Percentiles rank a stretch among this genome's conserved stretches.
These are phyloP conservation scores for Drosophila lacteicornis DNA, from an alignment of 1,140 invertebrate genomes.

Conservation along the genomic window DNA sequence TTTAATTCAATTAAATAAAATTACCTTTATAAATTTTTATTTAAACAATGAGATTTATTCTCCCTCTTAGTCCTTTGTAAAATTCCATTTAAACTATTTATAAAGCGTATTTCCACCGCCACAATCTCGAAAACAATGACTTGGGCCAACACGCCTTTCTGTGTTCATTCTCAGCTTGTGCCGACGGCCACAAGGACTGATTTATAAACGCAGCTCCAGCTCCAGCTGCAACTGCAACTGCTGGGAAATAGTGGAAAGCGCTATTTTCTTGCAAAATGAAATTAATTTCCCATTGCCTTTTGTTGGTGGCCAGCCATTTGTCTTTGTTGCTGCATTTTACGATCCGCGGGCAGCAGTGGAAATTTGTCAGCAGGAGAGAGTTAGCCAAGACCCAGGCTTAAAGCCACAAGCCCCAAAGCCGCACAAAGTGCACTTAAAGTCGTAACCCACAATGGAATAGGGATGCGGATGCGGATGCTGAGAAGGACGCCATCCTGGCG, in stretches of 20 bases:
- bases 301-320: conserved; percentile 70
- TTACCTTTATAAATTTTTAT: too few relatives aligned
- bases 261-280: conserved; percentile 59
- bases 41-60: background rate
- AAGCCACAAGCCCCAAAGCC: conserved; percentile 46
- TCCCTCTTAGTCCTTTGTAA: background rate
- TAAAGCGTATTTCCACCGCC: background rate
- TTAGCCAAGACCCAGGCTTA: conserved; percentile 27
- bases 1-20: too few relatives aligned
- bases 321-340: conserved; percentile 67
- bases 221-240: conserved; percentile 33
- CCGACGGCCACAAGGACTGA: conserved; percentile 29
- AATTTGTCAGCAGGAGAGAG: conserved; percentile 69
- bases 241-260: conserved; percentile 9
- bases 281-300: conserved; percentile 74
- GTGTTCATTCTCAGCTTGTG: conserved; percentile 2
- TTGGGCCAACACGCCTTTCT: background rate
- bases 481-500: conserved; percentile 11
- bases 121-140: background rate
- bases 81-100: background rate
- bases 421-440: conserved; percentile 63
- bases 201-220: conserved; percentile 45
- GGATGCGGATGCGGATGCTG: background rate
- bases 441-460: conserved; percentile 14
- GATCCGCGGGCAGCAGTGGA: conserved; percentile 51